A percentile compares a stretch with the other conserved stretches of the same genome.
Evolutionary conservation across 1,140 invertebrate genomes (phyloP).

Genomic region (Drosophila repletoides): DNA sequence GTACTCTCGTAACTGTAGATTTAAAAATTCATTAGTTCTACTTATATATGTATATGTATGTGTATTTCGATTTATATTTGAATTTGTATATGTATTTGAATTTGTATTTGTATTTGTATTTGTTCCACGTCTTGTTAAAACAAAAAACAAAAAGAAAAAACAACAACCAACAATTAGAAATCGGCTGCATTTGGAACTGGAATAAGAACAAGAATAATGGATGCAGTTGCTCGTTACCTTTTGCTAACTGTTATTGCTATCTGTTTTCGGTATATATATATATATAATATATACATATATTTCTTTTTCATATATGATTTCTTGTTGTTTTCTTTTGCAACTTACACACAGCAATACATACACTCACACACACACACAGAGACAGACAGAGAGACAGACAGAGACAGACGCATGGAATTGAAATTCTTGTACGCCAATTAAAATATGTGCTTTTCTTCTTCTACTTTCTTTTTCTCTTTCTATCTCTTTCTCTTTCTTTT

Average conservation of each 20-base stretch:
- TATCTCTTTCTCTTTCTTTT: constrained; percentile 27
- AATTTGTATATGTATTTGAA: neutral
- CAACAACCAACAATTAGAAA: neutral
- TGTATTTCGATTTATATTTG: neutral
- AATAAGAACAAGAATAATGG: neutral
- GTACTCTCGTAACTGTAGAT: too few species aligned
- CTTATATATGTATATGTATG: neutral
- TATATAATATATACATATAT: too few species aligned
- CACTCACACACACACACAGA: constrained; percentile 10
- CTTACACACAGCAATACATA: constrained; percentile 9
- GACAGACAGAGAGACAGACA: constrained; percentile 9
- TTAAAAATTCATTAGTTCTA: too few species aligned
- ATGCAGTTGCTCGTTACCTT: constrained; percentile 47
- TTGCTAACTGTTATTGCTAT: constrained; percentile 57
- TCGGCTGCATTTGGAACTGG: neutral
- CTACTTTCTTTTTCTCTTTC: constrained; percentile 24
- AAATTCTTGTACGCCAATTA: constrained; percentile 68
- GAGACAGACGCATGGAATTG: constrained; percentile 58
- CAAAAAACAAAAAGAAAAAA: too few species aligned
- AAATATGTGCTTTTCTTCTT: constrained; percentile 66
- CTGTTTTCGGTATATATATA: too few species aligned
- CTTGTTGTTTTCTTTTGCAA: constrained; percentile 15
- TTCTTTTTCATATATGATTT: constrained; percentile 35
- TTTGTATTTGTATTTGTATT: constrained; percentile 3
- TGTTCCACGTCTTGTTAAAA: constrained; percentile 5